Evolutionary conservation across 2,113 vertebrate genomes (phyloP), one percentile per base, ranked within the genome.

Genomic region (Oryzias javanicus): DNA sequence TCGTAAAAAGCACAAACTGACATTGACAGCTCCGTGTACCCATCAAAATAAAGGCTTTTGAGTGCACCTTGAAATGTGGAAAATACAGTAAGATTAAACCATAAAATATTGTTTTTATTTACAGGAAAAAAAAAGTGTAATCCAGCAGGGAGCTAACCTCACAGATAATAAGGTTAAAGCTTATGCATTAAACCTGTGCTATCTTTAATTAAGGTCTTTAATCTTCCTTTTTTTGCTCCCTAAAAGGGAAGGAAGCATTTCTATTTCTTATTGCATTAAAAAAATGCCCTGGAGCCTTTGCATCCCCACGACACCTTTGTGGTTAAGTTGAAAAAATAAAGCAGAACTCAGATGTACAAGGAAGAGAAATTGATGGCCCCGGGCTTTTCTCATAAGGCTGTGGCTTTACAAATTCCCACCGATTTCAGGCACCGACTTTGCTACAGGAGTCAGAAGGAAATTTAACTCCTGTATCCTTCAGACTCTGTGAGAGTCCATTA

Each of bases 351-450:
- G 48, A 75, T 64, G 72, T 72, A 76, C 58, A 69, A 29, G 53
- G 63, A 72, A 78, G 60, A 80, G 64, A 80, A 80, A 84, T 78
- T 50, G 47, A 61, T 68, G 69, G 61, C 69, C 68, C 57, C 6
- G 3, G 71, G 78, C 69, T 19, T 25, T 65, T 74, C 71, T 74
- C 73, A 15, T 10, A 64, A 76, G 79, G 58, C 69, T 27, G 64
- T 27, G 5, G 71, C 55, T 84, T 85, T 74, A 80, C 79, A 80
- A 86, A 83, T 84, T 80, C 64, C 70, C 82, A 68, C 55, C 53
- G 72, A 35, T 85, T 81, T 84, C 69, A 78, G 67, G 72, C 67
- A 82, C 79, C 69, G 74, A 69, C 64, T 80, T 53, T 72, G 62
- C 72, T 73, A 49, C 42, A 42, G 25, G 63, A 72, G 76, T 84